Evolutionary conservation across 2,113 vertebrate species (phyloP), one percentile per base, ranked within the genome.

Genomic region (Microtus oregoni): DNA sequence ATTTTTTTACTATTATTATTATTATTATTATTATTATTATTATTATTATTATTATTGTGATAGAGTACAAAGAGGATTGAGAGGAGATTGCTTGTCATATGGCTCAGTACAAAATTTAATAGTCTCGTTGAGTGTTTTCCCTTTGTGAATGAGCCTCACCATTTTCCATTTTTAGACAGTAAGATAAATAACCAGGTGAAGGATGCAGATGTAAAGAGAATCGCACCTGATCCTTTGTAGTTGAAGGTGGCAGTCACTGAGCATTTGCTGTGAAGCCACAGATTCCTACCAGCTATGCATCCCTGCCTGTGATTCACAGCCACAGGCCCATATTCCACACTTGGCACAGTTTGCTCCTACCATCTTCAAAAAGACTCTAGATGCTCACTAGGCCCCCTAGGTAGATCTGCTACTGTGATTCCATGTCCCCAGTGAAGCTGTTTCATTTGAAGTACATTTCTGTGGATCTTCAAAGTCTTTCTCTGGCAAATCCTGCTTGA

Each of bases 391-490:
- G 85, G 58, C n/a, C 76, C 50, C 81, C 90, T 44, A 8, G 28
- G 58, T 85, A 70, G 72, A 58, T 87, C 91, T 89, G 32, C 75
- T 2, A 12, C 89, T 94, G 13, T 93, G 92, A 91, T 85, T 95
- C 78, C 35, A 11, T 50, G 75, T 85, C 70, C 85, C 92, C 75
- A 87, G 65, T 70, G 38, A 65, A 76, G 55, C 87, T 41, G 0
- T 77, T 30, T 55, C 65, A 65, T 92, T 83, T 94, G 92, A 97
- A 91, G 89, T 91, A 67, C 67, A 58, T 85, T 81, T 67, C 63
- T 47, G 28, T 96, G 24, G 85, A 14, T 89, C 90, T 95, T 97
- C 92, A 94, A 38, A 96, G 94, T 79, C 52, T 95, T 92, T 78
- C 55, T 92, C 67, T 81, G 82, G 92, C 41, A 50, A 72, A 32